Base-by-base conservation (phyloP, 2,797 vertebrate species). In the Sus cebifrons region DNA sequence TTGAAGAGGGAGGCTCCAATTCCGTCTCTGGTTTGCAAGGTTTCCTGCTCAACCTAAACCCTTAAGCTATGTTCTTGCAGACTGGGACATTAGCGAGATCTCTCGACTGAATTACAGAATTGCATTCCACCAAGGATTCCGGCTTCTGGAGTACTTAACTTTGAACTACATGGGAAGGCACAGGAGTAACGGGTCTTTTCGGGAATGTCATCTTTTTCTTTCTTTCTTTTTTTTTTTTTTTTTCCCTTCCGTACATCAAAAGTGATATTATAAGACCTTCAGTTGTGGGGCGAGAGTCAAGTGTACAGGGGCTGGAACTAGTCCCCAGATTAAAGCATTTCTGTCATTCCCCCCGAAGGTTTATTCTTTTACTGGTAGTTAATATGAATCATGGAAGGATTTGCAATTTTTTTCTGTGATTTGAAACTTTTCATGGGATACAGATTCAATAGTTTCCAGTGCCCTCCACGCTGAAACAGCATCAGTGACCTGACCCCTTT, bases 21-120 rank as follows among this genome's bases (percentile, higher is more conserved):
- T 99, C 98, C 91, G 97, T 98, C 98, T 98, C 97, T 97, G 95
- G 98, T 98, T 97, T 98, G 98, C 98, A 97, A 98, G 98, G 96
- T 98, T 99, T 98, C 97, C 98, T 98, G 97, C 98, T 97, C 96
- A 98, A 98, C 97, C 97, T 90, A 98, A 98, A 99, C 98, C 99
- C 98, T 99, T 98, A 98, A 99, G 99, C 99, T 98, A 99, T 99
- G 98, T 98, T 99, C 98, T 98, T 98, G 97, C 98, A 99, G 98
- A 98, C 98, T 98, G 98, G 98, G 98, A 98, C 98, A 98, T 99
- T 98, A 99, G 98, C 97, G 98, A 98, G 98, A 98, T 98, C 97
- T 97, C 98, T 98, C 98, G 95, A 98, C 98, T 99, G 99, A 99
- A 99, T 99, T 99, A 99, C 98, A 98, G 98, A 98, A 98, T 98